Evolutionary conservation across 2,888 invertebrate species (phyloP), one percentile per base, ranked within the genome.

Genomic region (Polymixis lichenea): DNA sequence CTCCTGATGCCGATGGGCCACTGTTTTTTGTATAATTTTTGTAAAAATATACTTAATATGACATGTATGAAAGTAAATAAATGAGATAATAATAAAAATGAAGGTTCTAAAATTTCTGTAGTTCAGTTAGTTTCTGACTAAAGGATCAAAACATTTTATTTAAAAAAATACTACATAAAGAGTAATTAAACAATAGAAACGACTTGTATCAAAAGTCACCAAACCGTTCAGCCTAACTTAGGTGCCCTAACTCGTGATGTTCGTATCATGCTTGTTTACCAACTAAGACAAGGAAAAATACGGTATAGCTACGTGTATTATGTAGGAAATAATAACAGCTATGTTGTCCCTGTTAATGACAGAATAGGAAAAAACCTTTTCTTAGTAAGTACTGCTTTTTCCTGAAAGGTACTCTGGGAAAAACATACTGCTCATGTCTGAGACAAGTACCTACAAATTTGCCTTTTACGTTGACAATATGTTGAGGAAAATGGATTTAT

Each of bases 401-500:
- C 55, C n/a, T 49, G 28, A 38, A 19, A 49, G 22, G n/a, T 66
- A 22, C 25, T 60, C 71, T 11, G 51, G 61, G 28, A 62, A 67
- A 78, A 51, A 81, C 64, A 64, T 64, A 11, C 3, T 15, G 13
- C 32, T 46, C 13, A 13, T 3, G 51, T 62, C 38, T 6, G 55
- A 66, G 19, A 7, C 19, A 51, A 43, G 49, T 65, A 46, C 9
- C 11, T 46, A n/a, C 5, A 58, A 28, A 53, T 15, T 61, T 25
- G 25, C 51, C 1, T 58, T 67, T 22, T n/a, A 15, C 25, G 3
- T 28, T 70, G 19, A 19, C 15, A 64, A 82, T 9, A 77, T 77
- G 8, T 65, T 69, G 11, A 80, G 77, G 83, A 83, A 80, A 77
- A 55, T 22, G 1, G 3, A 15, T 22, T 75, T 82, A 68, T 83